Percentiles rank a stretch among this genome's conserved stretches.
Evolutionary conservation across 2,113 vertebrate genomes (phyloP).

Genomic region (Albula goreensis): DNA sequence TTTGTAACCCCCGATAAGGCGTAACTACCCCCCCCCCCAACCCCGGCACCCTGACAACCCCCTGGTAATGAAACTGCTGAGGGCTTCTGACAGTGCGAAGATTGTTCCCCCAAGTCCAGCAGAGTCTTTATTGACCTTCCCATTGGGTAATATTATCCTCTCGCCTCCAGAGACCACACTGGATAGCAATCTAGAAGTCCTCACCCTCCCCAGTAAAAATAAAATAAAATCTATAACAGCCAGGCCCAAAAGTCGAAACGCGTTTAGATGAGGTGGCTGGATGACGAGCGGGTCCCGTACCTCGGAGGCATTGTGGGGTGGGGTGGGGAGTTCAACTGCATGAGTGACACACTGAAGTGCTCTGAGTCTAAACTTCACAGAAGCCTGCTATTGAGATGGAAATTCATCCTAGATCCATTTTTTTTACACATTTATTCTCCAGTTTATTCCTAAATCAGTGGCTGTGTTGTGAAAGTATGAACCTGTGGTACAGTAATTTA

Average conservation of each 20-base stretch:
- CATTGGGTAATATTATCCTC: neutral
- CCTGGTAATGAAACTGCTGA: neutral
- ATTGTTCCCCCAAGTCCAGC: neutral
- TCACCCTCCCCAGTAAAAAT: neutral
- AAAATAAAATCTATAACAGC: neutral
- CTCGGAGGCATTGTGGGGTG: neutral
- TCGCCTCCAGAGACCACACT: neutral
- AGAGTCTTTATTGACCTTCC: constrained; percentile 12
- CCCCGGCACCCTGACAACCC: neutral
- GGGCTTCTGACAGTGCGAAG: neutral
- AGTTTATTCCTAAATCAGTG: too few species aligned
- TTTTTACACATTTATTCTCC: neutral
- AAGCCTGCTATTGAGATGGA: neutral
- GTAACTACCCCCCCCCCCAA: neutral
- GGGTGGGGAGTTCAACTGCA: neutral
- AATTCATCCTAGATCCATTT: neutral
- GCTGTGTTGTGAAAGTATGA: too few species aligned
- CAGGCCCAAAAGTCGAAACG: neutral
- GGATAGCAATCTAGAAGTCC: neutral
- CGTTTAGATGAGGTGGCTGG: neutral
- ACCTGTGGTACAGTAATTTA: too few species aligned
- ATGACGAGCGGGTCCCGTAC: neutral
- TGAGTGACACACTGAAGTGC: neutral
- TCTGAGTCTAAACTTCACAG: neutral
- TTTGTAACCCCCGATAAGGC: neutral